Conservation (phyloP, 92 coral and sea anemone species). For the Nematostella vectensis region DNA sequence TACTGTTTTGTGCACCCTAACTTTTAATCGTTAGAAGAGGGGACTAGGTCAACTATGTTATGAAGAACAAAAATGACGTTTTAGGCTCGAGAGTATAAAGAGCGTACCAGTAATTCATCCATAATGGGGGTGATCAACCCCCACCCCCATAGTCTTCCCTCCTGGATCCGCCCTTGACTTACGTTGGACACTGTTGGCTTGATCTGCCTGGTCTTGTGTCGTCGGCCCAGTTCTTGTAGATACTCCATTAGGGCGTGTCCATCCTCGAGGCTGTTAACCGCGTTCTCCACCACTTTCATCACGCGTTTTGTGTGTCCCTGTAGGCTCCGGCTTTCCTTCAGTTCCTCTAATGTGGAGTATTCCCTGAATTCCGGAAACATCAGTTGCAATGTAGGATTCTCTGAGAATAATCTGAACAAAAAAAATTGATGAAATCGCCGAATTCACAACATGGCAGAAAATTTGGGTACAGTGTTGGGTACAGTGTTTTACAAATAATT, state of each 20-base stretch:
- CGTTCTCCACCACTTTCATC: constrained; percentile 28
- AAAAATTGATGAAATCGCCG: neutral
- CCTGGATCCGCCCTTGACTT: too few species aligned
- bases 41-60: too few species aligned
- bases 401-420: constrained; percentile 7
- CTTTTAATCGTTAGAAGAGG: too few species aligned
- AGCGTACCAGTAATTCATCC: too few species aligned
- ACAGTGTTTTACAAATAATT: too few species aligned
- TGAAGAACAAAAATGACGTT: too few species aligned
- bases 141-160: too few species aligned
- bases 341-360: neutral
- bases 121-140: too few species aligned
- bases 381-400: constrained; percentile 15
- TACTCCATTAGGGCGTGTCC: constrained; percentile 11
- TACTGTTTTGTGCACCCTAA: too few species aligned
- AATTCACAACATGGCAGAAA: too few species aligned
- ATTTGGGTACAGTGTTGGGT: too few species aligned
- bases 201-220: constrained; percentile 21
- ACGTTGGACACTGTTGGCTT: constrained; percentile 13
- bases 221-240: constrained; percentile 20
- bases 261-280: constrained; percentile 9
- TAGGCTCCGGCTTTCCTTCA: neutral
- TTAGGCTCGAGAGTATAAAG: too few species aligned
- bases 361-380: constrained; percentile 23
- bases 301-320: constrained; percentile 31